phyloP scores from a whole-genome alignment of 1,140 invertebrate genomes.

The Rhyacophila brunnea region DNA sequence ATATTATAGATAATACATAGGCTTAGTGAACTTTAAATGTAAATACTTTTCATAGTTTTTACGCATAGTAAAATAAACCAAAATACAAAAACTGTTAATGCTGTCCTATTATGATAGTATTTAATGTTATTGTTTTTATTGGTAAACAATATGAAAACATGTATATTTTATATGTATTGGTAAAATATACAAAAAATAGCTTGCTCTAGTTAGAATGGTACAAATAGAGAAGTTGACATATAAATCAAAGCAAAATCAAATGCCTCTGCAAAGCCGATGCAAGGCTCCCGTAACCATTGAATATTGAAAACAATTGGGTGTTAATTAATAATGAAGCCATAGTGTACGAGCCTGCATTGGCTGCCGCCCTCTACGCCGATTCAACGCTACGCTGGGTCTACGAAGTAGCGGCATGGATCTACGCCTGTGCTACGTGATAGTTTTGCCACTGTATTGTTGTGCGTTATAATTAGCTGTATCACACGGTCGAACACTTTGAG shows the following conservation, averaged over 20 bases:
- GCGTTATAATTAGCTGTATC: conserved; percentile 29
- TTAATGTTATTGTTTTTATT: too few relatives aligned
- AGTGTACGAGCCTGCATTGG: conserved; percentile 1
- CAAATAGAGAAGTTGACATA: conserved; percentile 13
- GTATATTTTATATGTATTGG: too few relatives aligned
- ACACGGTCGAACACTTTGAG: conserved; percentile 10
- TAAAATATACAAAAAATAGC: too few relatives aligned
- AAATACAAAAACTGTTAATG: too few relatives aligned
- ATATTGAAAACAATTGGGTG: conserved; percentile 34
- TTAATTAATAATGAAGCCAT: conserved; percentile 35
- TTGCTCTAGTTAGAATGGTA: too few relatives aligned
- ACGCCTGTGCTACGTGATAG: conserved; percentile 10
- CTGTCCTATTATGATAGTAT: too few relatives aligned
- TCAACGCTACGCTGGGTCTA: conserved; percentile 6
- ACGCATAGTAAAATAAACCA: too few relatives aligned
- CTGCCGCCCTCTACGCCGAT: neutral
- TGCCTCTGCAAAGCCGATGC: conserved; percentile 17
- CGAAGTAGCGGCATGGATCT: neutral
- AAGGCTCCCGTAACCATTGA: conserved; percentile 22
- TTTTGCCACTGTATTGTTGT: conserved; percentile 26
- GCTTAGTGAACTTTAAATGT: too few relatives aligned
- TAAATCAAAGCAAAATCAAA: conserved; percentile 28
- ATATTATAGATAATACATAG: too few relatives aligned
- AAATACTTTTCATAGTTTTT: too few relatives aligned
- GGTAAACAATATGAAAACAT: too few relatives aligned